Evolutionary conservation across 2,113 vertebrate species (phyloP), one percentile per base, ranked within the genome.

Genomic region (Pterophyllum scalare): DNA sequence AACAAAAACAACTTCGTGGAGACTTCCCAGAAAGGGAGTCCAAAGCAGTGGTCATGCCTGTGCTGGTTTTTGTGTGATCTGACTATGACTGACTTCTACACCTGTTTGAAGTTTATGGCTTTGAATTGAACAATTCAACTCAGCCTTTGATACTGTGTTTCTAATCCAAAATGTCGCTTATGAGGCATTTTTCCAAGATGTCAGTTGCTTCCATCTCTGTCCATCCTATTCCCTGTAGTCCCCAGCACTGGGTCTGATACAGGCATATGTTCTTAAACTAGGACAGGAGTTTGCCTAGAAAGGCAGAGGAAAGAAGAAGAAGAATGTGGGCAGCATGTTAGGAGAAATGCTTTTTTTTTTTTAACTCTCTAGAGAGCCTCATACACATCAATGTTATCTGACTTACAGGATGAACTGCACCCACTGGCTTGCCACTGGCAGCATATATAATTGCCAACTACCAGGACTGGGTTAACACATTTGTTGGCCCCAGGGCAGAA

Each of bases 211-310:
- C 77, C 77, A 86, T 90, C 79, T 85, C 75, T 61, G 80, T 87
- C 83, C 83, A 83, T 81, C 85, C 40, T 86, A 65, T 82, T 90
- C 87, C 83, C 89, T 65, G 72, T 61, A 52, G 82, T 80, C 49
- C 58, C 2, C 57, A 54, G 28, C 60, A 26, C 67, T 70, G 75
- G 52, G 57, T 77, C 85, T 89, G 83, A 89, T 88, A 74, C 79
- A 81, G 79, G 79, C 83, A 84, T 74, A 83, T 87, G 85, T 77
- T 89, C 64, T 84, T 83, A 84, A 92, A 92, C 85, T 91, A 86
- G 92, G 87, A 67, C 84, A 85, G 54, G 59, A 57, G 67, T 87
- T 78, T 87, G 74, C 79, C 60, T 79, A 38, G 81, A 89, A 83
- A 91, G 35, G 46, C 62, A 70, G 24, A 49, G 87, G 22, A 65